Percentiles rank a stretch among this genome's conserved stretches.
These are phyloP conservation scores for Drosophila setosimentum DNA, from an alignment of 2,888 invertebrate species.

Conservation along the genomic window DNA sequence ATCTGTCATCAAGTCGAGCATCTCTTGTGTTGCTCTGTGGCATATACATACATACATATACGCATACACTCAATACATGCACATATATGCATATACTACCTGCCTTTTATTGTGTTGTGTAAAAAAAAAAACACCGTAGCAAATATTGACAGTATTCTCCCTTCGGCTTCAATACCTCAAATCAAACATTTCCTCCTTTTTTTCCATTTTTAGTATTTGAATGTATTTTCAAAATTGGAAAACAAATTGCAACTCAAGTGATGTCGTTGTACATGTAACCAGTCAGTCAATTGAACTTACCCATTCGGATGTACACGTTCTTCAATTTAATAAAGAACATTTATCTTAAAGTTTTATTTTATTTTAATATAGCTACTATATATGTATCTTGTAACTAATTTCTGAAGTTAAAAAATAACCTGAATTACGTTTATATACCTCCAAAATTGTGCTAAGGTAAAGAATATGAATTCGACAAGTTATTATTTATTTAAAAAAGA, in stretches of 20 bases:
- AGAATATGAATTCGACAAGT: too few relatives aligned
- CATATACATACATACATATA: neutral
- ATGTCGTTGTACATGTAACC: neutral
- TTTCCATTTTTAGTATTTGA: conserved; percentile 1
- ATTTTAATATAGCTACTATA: neutral
- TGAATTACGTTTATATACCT: neutral
- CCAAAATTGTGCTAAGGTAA: too few relatives aligned
- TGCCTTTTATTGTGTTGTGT: conserved; percentile 31
- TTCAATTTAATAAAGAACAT: neutral
- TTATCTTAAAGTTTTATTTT: neutral
- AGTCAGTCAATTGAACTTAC: neutral
- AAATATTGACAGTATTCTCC: conserved; percentile 24
- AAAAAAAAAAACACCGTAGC: conserved; percentile 20
- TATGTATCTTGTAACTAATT: neutral
- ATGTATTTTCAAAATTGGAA: neutral
- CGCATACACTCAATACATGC: neutral
- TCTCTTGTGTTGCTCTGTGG: conserved; percentile 23
- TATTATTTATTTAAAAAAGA: neutral
- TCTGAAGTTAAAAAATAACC: neutral
- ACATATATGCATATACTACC: conserved; percentile 11
- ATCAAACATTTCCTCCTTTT: conserved; percentile 1
- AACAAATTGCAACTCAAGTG: conserved; percentile 16
- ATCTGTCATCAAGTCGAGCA: conserved; percentile 51
- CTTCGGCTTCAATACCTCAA: conserved; percentile 9
- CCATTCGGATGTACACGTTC: neutral